These are phyloP conservation scores for Scaptomyza reducta DNA, from an alignment of 2,888 invertebrate species.

Conservation along the genomic window DNA sequence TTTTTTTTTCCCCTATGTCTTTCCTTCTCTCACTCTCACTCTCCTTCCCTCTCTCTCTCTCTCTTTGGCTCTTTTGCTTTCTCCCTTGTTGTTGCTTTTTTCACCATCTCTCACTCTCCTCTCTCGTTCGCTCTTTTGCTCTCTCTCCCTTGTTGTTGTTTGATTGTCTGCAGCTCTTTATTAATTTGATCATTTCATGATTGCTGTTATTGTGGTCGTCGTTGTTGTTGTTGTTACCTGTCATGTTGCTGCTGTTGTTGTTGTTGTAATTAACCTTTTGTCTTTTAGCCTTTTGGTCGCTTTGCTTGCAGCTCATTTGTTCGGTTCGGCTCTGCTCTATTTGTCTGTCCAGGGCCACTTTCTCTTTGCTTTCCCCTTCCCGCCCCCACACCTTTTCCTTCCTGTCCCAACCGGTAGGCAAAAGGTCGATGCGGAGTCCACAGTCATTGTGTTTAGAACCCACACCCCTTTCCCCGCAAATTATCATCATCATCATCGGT, in stretches of 20 bases:
- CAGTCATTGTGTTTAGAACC: conserved; percentile 31
- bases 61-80: neutral
- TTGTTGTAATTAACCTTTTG: conserved; percentile 80
- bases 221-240: conserved; percentile 34
- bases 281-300: conserved; percentile 52
- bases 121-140: neutral
- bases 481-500: conserved; percentile 15
- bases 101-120: neutral
- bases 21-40: conserved; percentile 44
- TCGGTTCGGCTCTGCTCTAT: conserved; percentile 29
- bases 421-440: conserved; percentile 23
- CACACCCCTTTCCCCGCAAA: neutral
- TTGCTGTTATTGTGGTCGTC: conserved; percentile 42
- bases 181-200: conserved; percentile 78
- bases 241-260: conserved; percentile 45
- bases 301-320: conserved; percentile 54
- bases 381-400: neutral
- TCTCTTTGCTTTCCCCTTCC: conserved; percentile 14
- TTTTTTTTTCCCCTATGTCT: conserved; percentile 19
- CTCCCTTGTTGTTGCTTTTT: conserved; percentile 20
- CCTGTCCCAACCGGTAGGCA: conserved; percentile 2
- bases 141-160: conserved; percentile 12
- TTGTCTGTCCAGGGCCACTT: conserved; percentile 49
- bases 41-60: conserved; percentile 12
- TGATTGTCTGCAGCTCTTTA: conserved; percentile 71